Percentiles rank a stretch among this genome's conserved stretches.
Conservation (phyloP, 2,888 invertebrate genomes). For the Nemapogon koenigi region DNA sequence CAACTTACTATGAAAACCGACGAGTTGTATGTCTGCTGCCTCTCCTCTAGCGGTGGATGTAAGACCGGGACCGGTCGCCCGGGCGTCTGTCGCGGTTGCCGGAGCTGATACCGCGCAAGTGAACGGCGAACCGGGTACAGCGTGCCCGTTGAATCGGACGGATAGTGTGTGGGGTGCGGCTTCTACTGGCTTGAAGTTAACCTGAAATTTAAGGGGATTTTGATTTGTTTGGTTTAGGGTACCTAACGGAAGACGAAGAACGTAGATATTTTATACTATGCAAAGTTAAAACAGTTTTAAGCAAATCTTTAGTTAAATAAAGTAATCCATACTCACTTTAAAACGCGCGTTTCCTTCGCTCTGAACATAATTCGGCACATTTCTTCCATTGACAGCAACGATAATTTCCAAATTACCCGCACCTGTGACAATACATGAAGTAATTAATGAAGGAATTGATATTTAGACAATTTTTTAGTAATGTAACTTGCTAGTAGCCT, state of each 20-base stretch:
- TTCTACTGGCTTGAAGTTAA: constrained; percentile 96
- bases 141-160: constrained; percentile 81
- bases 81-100: constrained; percentile 45
- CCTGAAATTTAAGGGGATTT: no score
- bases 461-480: no score
- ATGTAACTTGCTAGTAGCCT: no score
- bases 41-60: constrained; percentile 44
- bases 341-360: constrained; percentile 97
- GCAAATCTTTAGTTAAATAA: no score
- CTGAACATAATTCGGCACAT: constrained; percentile 97
- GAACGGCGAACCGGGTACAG: constrained; percentile 92
- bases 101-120: constrained; percentile 78
- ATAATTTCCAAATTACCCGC: constrained; percentile 98
- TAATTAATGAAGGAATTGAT: background rate
- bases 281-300: no score
- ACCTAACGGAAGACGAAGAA: no score
- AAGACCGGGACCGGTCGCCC: constrained; percentile 48
- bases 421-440: constrained; percentile 50
- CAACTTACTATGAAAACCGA: constrained; percentile 47
- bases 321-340: constrained; percentile 68
- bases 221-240: no score
- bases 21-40: constrained; percentile 48
- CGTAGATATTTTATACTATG: no score
- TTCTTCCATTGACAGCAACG: constrained; percentile 93
- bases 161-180: constrained; percentile 90